Percentiles rank a stretch among this genome's conserved stretches.
phyloP scores from a whole-genome alignment of 2,113 vertebrate genomes.

The Hippocampus abdominalis region DNA sequence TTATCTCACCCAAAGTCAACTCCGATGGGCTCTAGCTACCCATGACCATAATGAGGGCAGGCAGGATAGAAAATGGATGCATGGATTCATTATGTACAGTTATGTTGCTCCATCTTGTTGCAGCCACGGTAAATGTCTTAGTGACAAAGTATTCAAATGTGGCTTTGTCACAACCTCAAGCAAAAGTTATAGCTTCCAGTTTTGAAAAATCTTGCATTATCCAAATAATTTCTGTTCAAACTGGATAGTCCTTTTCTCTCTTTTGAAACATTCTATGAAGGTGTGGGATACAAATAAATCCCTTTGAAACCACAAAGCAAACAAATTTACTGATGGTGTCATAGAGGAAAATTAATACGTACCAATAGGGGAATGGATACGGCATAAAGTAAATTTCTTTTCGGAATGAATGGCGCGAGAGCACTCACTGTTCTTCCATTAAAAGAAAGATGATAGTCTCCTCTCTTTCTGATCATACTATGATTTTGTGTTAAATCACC shows the following conservation, averaged over 20 bases:
- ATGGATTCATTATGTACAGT: too few relatives aligned
- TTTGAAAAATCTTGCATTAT: background rate
- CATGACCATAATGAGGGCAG: too few relatives aligned
- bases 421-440: slow-evolving; percentile 16
- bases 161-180: too few relatives aligned
- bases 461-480: background rate
- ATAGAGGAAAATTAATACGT: slow-evolving; percentile 28
- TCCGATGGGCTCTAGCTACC: too few relatives aligned
- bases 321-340: slow-evolving; percentile 34
- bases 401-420: slow-evolving; percentile 19
- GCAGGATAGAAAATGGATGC: too few relatives aligned
- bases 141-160: too few relatives aligned
- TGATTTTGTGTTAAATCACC: slow-evolving; percentile 20
- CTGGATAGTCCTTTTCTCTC: background rate
- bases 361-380: slow-evolving; percentile 13
- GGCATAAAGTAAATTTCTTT: slow-evolving; percentile 19
- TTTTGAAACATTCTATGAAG: slow-evolving; percentile 10
- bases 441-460: slow-evolving; percentile 8
- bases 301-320: slow-evolving; percentile 23
- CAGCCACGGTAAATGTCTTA: too few relatives aligned
- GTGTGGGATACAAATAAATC: slow-evolving; percentile 22
- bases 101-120: too few relatives aligned
- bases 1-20: too few relatives aligned
- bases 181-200: too few relatives aligned
- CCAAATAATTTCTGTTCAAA: background rate